Evolutionary conservation across 2,888 invertebrate species (phyloP).

Genomic region (Exephanes ischioxanthus): DNA sequence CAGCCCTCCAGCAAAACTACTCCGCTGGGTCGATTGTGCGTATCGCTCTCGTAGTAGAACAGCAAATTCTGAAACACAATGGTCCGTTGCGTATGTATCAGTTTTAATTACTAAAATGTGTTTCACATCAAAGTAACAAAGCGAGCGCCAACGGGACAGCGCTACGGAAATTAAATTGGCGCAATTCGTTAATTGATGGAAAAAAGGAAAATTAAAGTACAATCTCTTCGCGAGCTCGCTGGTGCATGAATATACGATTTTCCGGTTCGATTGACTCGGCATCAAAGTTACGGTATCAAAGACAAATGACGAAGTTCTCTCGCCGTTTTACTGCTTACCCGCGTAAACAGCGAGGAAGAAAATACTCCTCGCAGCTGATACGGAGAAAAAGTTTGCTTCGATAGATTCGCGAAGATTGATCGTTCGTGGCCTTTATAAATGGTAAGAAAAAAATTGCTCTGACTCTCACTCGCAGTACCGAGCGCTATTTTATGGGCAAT

Average conservation of each 20-base stretch:
- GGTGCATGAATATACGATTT: not conserved
- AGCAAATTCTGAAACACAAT: conserved; percentile 91
- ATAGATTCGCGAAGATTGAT: conserved; percentile 8
- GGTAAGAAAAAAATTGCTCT: not conserved
- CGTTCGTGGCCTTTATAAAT: not conserved
- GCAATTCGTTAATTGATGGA: not conserved
- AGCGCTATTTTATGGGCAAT: conserved; percentile 4
- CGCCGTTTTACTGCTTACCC: not conserved
- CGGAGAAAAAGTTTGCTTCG: not conserved
- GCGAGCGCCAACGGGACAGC: not conserved
- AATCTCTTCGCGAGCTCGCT: not conserved
- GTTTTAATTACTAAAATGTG: not conserved
- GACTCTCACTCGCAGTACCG: not conserved
- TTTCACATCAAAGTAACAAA: not conserved
- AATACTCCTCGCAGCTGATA: not conserved
- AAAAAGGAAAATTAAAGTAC: not conserved
- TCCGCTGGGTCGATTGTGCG: conserved; percentile 92
- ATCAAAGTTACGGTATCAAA: not conserved
- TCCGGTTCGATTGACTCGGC: not conserved
- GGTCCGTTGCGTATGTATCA: not conserved
- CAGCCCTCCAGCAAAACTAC: conserved; percentile 95
- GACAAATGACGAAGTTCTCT: not conserved
- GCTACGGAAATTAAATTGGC: not conserved
- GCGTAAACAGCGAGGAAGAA: not conserved
- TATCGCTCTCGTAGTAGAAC: conserved; percentile 96